phyloP scores from a whole-genome alignment of 2,888 invertebrate species.

The Machimus atricapillus region DNA sequence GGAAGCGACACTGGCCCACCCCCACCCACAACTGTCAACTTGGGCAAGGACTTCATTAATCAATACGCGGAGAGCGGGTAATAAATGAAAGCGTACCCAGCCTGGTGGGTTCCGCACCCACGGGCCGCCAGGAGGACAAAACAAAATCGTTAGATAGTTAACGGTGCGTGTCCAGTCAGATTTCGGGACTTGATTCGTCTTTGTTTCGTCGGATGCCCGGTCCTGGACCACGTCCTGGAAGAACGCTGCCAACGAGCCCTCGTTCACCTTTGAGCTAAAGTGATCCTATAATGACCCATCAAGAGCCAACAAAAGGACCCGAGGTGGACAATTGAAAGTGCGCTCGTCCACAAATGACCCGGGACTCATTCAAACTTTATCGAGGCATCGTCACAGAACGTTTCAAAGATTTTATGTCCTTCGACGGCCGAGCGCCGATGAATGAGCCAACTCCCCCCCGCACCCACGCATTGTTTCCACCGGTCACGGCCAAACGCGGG shows the following conservation, averaged over 20 bases:
- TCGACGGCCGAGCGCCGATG: not conserved
- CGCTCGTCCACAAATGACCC: slow-evolving; percentile 10
- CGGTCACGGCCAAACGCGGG: not conserved
- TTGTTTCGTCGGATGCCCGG: not conserved
- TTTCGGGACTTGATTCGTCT: slow-evolving; percentile 1
- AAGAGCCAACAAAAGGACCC: not conserved
- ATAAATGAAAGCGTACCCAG: not conserved
- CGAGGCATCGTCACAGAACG: slow-evolving; percentile 10
- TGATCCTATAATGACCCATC: slow-evolving; percentile 20
- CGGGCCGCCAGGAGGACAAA: not conserved
- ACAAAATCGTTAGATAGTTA: slow-evolving; percentile 24
- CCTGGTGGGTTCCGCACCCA: not conserved
- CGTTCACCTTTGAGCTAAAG: slow-evolving; percentile 3
- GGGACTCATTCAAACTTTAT: slow-evolving; percentile 9
- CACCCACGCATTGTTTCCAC: not conserved
- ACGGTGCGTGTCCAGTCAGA: slow-evolving; percentile 30
- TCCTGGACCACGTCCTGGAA: slow-evolving; percentile 6
- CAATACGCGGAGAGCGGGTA: not conserved
- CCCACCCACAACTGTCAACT: slow-evolving; percentile 2
- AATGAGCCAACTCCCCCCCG: not conserved
- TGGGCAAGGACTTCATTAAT: not conserved
- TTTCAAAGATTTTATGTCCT: slow-evolving; percentile 18
- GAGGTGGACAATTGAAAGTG: slow-evolving; percentile 16
- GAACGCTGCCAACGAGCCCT: not conserved
- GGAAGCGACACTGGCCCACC: not conserved